A percentile compares a stretch with the other conserved stretches of the same genome.
phyloP scores from a whole-genome alignment of 2,113 vertebrate species.

The Cathartes aura region DNA sequence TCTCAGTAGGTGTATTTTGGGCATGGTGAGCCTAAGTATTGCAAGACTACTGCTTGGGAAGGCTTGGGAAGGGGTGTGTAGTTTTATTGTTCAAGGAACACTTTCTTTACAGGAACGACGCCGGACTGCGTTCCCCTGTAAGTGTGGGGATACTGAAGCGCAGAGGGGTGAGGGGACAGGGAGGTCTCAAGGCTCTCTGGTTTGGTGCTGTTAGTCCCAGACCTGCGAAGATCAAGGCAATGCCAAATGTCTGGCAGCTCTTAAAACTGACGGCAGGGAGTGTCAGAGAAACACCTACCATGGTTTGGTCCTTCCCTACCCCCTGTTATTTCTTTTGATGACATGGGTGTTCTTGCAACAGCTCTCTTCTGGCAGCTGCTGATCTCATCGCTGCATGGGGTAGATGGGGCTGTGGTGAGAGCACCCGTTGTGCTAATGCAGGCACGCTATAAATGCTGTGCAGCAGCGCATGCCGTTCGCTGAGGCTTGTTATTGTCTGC shows the following conservation, averaged over 20 bases:
- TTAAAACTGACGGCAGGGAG: neutral
- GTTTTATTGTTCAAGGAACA: neutral
- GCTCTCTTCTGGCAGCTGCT: neutral
- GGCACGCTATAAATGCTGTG: neutral
- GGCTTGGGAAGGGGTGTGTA: neutral
- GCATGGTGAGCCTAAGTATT: neutral
- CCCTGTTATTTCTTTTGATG: neutral
- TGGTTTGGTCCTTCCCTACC: neutral
- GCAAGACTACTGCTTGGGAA: neutral
- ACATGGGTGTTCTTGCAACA: neutral
- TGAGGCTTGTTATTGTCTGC: neutral
- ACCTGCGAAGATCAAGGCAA: neutral
- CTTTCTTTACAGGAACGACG: neutral
- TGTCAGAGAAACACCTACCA: neutral
- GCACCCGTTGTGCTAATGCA: neutral
- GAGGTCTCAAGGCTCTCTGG: neutral
- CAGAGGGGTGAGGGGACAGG: neutral
- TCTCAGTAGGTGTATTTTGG: neutral
- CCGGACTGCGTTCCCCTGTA: neutral
- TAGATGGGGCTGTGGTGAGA: neutral
- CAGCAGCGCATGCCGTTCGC: neutral
- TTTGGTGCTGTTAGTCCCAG: neutral
- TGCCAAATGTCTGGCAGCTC: neutral
- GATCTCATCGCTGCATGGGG: neutral
- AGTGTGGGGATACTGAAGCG: rapidly evolving